Percentiles rank a stretch among this genome's conserved stretches.
These are phyloP conservation scores for Brachyhypopomus occidentalis DNA, from an alignment of 2,113 vertebrate species.

Conservation along the genomic window DNA sequence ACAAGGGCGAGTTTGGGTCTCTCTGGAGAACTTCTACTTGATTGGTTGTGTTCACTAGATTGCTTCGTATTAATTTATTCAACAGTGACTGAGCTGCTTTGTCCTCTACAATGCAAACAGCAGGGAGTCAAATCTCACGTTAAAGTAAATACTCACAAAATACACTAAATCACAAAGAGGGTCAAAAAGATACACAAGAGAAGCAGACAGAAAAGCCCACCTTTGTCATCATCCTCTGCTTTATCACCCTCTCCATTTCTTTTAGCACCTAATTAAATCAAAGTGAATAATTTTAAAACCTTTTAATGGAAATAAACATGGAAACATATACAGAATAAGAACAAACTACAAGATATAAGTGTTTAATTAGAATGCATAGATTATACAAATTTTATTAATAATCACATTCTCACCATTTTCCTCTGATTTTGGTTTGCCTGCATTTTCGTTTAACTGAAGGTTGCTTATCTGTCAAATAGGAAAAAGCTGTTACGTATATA, in stretches of 20 bases:
- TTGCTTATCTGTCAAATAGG: constrained; percentile 75
- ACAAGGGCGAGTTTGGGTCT: constrained; percentile 92
- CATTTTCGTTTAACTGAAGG: constrained; percentile 86
- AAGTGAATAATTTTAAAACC: neutral
- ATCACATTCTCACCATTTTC: constrained; percentile 78
- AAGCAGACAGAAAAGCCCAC: constrained; percentile 60
- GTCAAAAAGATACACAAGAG: neutral
- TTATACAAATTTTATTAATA: no score
- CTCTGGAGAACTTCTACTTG: constrained; percentile 97
- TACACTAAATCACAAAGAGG: neutral
- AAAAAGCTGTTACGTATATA: constrained; percentile 30
- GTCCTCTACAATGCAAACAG: constrained; percentile 78
- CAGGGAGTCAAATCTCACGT: neutral
- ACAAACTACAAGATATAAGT: neutral
- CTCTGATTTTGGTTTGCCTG: constrained; percentile 71
- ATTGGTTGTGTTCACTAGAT: constrained; percentile 91
- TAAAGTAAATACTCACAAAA: constrained; percentile 20
- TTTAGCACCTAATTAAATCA: constrained; percentile 67
- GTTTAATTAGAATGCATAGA: no score
- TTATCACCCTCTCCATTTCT: constrained; percentile 72
- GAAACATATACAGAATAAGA: neutral
- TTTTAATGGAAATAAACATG: neutral
- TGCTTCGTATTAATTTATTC: constrained; percentile 94
- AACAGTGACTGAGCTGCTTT: constrained; percentile 92
- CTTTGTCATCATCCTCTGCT: constrained; percentile 89